Evolutionary conservation across 2,888 invertebrate genomes (phyloP), one percentile per base, ranked within the genome.

Genomic region (Laothoe populi): DNA sequence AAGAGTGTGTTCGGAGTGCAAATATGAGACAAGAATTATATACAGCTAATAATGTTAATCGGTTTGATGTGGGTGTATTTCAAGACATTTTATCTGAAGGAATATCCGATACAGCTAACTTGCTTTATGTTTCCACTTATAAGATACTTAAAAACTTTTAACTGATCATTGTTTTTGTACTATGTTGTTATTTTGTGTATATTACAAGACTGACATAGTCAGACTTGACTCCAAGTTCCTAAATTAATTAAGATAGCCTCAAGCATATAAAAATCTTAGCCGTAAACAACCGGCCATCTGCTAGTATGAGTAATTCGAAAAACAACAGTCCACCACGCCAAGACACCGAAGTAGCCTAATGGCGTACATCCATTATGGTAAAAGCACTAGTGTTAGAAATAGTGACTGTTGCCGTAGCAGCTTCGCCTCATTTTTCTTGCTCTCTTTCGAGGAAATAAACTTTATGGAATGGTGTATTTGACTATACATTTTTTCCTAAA

Each of bases 341-440:
- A 58, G 59, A 24, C 45, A 44, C 59, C 44, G 59, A 31, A 53
- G 53, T 53, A 35, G 53, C 53, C 60, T 62, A 62, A 62, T 62
- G 62, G 68, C 62, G 62, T 49, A 77, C 78, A 79, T 82, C 83
- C 82, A 84, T 84, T 84, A 84, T 79, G 77, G 72, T 80, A 78
- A 82, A 80, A 83, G 81, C 79, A 74, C 72, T 69, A 71, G 73
- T 75, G 77, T 79, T 80, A 75, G 77, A 78, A 77, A 77, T 76
- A 83, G 77, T 74, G 80, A 79, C 81, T 44, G 44, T 81, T 77
- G 72, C 70, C 72, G 74, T 74, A 72, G 67, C 69, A 67, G 71
- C 70, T 73, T 67, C 63, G 73, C 72, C 75, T 79, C 81, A 82
- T 82, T 84, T 81, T 82, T 83, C 82, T 81, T 83, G 71, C 70